Conservation (phyloP, 1,140 invertebrate genomes). For the Copidosoma floridanum region DNA sequence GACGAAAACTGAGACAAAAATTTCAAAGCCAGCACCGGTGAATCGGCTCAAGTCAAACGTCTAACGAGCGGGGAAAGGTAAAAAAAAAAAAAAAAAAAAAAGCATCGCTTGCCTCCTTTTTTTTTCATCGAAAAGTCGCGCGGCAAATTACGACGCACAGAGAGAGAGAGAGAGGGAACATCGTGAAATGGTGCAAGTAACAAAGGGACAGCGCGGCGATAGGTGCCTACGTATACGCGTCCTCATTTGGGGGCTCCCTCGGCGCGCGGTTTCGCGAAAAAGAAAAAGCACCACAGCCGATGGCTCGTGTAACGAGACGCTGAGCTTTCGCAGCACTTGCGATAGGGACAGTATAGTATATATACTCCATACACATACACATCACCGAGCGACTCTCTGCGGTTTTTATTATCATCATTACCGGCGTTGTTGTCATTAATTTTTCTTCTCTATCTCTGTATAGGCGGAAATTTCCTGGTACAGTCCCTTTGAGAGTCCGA, state of each 20-base stretch:
- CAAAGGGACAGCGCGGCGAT: too few relatives aligned
- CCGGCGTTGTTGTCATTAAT: too few relatives aligned
- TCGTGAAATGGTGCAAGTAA: background rate
- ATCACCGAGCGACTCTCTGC: too few relatives aligned
- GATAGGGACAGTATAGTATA: too few relatives aligned
- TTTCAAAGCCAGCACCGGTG: background rate
- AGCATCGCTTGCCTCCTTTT: constrained; percentile 5
- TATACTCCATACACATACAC: too few relatives aligned
- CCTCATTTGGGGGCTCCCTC: constrained; percentile 5
- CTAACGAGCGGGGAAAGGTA: background rate
- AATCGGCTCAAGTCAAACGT: background rate
- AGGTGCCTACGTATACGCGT: constrained; percentile 26
- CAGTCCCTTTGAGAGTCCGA: too few relatives aligned
- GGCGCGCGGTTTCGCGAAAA: constrained; percentile 1
- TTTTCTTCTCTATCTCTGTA: too few relatives aligned
- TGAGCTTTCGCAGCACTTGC: constrained; percentile 19
- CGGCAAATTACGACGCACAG: background rate
- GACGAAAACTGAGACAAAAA: too few relatives aligned
- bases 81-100: constrained; percentile 16
- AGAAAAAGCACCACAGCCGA: constrained; percentile 2
- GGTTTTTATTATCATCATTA: too few relatives aligned
- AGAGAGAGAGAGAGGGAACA: background rate
- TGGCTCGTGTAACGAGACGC: constrained; percentile 21
- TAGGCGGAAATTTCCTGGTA: too few relatives aligned
- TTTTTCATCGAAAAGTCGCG: constrained; percentile 16